Evolutionary conservation across 2,797 vertebrate species (phyloP), one percentile per base, ranked within the genome.

Genomic region (Pseudochromis fuscus): DNA sequence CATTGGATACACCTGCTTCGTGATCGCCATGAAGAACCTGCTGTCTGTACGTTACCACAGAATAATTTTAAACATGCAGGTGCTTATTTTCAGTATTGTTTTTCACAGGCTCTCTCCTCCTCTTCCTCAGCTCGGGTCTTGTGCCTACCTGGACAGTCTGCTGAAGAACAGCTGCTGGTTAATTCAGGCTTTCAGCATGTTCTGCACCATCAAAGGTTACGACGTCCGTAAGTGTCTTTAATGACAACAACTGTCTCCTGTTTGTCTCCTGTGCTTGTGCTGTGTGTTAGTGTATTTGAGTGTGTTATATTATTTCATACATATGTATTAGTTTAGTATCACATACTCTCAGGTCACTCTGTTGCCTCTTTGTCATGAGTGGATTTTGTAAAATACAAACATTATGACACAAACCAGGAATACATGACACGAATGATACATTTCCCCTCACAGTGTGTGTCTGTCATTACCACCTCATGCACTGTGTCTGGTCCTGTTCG

Each of bases 141-240:
- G 94, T 77, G 94, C 75, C 12, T 94, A 92, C 67, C 89, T 95
- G 83, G 90, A 92, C 71, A 87, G 75, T 12, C 87, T 94, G 44
- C 66, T 94, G 79, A 93, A 90, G 75, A 92, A 91, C 21, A 82
- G 89, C 77, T 93, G 93, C 84, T 94, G 94, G 93, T 84, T 95
- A 11, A 93, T 94, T 71, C 94, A 93, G 62, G 88, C 93, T 1
- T 94, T 95, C 63, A 93, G 94, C 76, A 92, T 94, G 93, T 90
- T 92, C 83, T 94, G 93, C 80, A 94, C 94, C 27, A 93, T 94
- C 57, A 88, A 93, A 70, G 95, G 91, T 45, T 95, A 94, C 28
- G 82, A 90, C 9, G 5, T 93, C 50, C 91, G 93, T 94, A 81
- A 94, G 94, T 91, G 37, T 57, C 61, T 51, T 18, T 15, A n/a